Percentiles rank a stretch among this genome's conserved stretches.
phyloP scores from a whole-genome alignment of 1,140 invertebrate species.

The Solen grandis region DNA sequence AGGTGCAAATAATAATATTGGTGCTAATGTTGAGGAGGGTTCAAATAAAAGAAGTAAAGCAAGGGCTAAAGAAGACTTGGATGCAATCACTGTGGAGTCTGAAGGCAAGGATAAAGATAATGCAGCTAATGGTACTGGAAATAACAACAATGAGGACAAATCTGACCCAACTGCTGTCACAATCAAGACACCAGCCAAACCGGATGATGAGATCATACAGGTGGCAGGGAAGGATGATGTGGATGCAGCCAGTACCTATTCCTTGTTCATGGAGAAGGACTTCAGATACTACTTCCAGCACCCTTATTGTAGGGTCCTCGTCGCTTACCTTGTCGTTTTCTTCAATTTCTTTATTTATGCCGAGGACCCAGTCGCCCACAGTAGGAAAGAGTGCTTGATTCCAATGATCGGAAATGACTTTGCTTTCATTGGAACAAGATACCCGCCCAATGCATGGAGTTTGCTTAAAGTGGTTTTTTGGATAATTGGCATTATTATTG shows the following conservation, averaged over 20 bases:
- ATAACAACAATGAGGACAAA: constrained; percentile 5
- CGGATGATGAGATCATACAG: constrained; percentile 11
- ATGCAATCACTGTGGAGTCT: constrained; percentile 5
- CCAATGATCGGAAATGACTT: constrained; percentile 84
- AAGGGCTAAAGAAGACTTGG: not conserved
- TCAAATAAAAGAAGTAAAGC: not conserved
- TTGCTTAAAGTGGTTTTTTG: constrained; percentile 83
- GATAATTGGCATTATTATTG: constrained; percentile 82
- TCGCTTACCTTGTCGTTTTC: constrained; percentile 83
- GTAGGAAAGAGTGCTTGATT: constrained; percentile 82
- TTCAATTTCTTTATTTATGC: constrained; percentile 85
- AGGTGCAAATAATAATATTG: not conserved
- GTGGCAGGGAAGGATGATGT: constrained; percentile 65
- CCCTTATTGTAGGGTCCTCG: constrained; percentile 82
- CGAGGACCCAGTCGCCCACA: constrained; percentile 84
- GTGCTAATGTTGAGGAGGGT: not conserved
- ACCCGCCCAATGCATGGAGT: constrained; percentile 82
- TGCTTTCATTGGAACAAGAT: constrained; percentile 83
- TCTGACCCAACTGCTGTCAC: not conserved
- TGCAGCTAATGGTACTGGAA: not conserved
- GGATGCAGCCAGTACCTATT: constrained; percentile 75
- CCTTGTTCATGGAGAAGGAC: constrained; percentile 81
- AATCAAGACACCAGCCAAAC: not conserved
- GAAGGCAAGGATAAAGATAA: not conserved
- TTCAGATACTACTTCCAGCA: constrained; percentile 84